phyloP scores from a whole-genome alignment of 2,888 invertebrate genomes.

The Thumatha senex region DNA sequence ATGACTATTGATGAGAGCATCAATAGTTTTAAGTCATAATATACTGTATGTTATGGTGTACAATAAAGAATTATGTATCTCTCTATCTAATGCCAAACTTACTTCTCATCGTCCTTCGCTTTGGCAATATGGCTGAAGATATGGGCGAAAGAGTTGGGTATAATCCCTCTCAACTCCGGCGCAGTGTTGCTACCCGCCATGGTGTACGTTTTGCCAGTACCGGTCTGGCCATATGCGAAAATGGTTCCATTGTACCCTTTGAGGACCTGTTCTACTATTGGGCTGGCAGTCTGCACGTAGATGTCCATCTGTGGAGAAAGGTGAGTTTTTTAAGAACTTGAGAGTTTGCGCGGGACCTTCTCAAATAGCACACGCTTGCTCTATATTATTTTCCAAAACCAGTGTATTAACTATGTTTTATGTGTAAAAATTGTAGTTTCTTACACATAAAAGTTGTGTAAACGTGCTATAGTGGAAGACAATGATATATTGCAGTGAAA shows the following conservation, averaged over 20 bases:
- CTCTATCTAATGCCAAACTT: conserved; percentile 40
- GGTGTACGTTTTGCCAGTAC: conserved; percentile 99
- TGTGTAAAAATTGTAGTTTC: no score
- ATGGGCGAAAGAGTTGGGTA: conserved; percentile 99
- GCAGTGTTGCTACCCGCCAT: conserved; percentile 96
- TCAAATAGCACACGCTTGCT: no score
- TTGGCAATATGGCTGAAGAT: conserved; percentile 99
- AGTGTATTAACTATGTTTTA: no score
- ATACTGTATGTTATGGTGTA: no score
- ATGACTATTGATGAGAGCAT: no score
- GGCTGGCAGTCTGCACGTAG: conserved; percentile 97
- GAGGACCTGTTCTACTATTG: conserved; percentile 98
- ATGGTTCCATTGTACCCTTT: conserved; percentile 98
- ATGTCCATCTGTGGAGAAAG: conserved; percentile 88
- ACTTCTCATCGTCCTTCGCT: conserved; percentile 95
- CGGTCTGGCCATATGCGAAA: conserved; percentile 95
- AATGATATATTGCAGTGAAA: no score
- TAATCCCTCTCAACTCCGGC: conserved; percentile 96
- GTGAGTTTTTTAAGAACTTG: neutral
- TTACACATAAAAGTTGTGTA: no score
- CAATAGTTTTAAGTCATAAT: no score
- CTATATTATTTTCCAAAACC: no score
- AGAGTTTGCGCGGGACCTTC: no score
- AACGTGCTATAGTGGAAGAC: no score
- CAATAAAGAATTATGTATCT: no score